A percentile compares a stretch with the other conserved stretches of the same genome.
Conservation (phyloP, 2,888 invertebrate species). For the Oscheius onirici region DNA sequence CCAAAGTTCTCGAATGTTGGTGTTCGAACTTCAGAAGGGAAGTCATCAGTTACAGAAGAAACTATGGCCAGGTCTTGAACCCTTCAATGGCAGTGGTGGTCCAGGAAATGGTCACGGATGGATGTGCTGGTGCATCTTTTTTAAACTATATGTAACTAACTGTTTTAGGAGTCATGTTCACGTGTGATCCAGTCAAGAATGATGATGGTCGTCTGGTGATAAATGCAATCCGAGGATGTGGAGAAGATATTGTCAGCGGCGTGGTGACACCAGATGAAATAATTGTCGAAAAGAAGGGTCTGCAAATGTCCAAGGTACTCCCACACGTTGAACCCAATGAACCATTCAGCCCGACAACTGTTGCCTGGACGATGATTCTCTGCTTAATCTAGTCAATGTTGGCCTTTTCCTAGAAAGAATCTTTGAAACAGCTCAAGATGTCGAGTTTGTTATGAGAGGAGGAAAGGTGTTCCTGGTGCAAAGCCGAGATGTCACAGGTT, state of each 20-base stretch:
- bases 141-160: neutral
- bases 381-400: slow-evolving; percentile 75
- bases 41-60: slow-evolving; percentile 83
- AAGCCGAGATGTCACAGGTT: slow-evolving; percentile 53
- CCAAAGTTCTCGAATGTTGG: slow-evolving; percentile 82
- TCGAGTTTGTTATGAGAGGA: slow-evolving; percentile 83
- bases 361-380: slow-evolving; percentile 38
- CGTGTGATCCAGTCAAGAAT: slow-evolving; percentile 81
- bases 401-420: slow-evolving; percentile 78
- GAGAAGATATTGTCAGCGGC: slow-evolving; percentile 86
- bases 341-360: slow-evolving; percentile 36
- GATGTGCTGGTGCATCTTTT: slow-evolving; percentile 73
- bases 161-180: slow-evolving; percentile 82
- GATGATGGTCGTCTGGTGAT: slow-evolving; percentile 80
- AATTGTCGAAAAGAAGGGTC: slow-evolving; percentile 24
- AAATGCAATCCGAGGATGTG: slow-evolving; percentile 84
- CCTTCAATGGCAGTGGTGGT: slow-evolving; percentile 84
- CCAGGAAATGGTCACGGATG: slow-evolving; percentile 81
- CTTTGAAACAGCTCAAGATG: slow-evolving; percentile 81
- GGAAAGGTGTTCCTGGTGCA: slow-evolving; percentile 74
- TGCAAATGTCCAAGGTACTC: slow-evolving; percentile 11
- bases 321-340: neutral
- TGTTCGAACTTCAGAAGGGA: slow-evolving; percentile 83
- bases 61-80: slow-evolving; percentile 80
- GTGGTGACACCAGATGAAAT: slow-evolving; percentile 80